Conservation (phyloP, 2,113 vertebrate species). For the Tauraco erythrolophus region DNA sequence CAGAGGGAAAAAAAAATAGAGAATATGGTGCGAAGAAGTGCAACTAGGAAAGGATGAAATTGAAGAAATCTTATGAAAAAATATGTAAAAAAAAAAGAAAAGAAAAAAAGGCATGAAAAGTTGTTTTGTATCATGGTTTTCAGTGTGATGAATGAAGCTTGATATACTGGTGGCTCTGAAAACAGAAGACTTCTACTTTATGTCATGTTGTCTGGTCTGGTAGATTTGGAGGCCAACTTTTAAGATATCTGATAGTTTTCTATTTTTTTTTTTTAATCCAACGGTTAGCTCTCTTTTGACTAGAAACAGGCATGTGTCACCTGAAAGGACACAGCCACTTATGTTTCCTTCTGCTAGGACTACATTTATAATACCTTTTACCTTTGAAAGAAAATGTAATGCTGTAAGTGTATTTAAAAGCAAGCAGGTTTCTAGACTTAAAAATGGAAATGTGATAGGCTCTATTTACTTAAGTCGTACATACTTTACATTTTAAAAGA, state of each 20-base stretch:
- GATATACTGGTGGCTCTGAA: background rate
- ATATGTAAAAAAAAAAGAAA: no score
- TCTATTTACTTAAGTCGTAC: background rate
- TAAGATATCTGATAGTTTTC: background rate
- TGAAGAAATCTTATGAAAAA: background rate
- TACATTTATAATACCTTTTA: background rate
- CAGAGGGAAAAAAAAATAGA: background rate
- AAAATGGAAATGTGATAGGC: background rate
- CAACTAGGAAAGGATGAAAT: background rate
- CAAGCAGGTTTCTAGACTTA: background rate
- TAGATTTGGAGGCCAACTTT: background rate
- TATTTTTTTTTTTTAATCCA: background rate
- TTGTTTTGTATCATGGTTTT: background rate
- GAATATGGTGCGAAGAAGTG: background rate
- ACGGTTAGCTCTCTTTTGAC: background rate
- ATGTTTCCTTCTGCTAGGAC: background rate
- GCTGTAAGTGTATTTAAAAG: constrained; percentile 8
- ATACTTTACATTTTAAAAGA: background rate
- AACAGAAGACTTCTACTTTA: background rate
- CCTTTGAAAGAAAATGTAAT: background rate
- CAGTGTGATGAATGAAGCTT: background rate
- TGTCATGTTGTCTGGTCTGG: background rate
- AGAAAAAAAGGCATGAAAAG: background rate
- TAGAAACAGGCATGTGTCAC: background rate
- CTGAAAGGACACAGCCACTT: background rate